These are phyloP conservation scores for Hipparchia sbordonii DNA, from an alignment of 2,888 invertebrate genomes.

Conservation along the genomic window DNA sequence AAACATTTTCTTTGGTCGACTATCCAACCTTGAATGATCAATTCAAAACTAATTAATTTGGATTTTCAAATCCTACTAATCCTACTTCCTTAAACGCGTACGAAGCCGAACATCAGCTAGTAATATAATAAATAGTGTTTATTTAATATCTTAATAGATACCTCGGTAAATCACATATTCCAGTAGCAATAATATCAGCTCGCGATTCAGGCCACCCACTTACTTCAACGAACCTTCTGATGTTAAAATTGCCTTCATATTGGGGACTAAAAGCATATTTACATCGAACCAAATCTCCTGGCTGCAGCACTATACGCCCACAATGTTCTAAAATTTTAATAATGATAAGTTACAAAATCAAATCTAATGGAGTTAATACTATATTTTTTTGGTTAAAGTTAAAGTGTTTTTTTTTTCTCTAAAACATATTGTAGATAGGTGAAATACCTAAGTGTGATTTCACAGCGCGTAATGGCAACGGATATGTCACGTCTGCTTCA, in stretches of 20 bases:
- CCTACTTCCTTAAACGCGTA: too few relatives aligned
- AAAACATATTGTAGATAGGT: conserved; percentile 3
- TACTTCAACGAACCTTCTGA: conserved; percentile 72
- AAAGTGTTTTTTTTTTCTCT: too few relatives aligned
- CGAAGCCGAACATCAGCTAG: too few relatives aligned
- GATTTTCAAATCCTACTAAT: not conserved
- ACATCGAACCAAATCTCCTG: conserved; percentile 71
- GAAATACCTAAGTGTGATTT: conserved; percentile 51
- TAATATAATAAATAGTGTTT: too few relatives aligned
- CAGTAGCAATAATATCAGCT: conserved; percentile 60
- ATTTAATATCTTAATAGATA: conserved; percentile 38
- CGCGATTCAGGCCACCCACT: conserved; percentile 75
- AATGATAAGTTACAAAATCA: too few relatives aligned
- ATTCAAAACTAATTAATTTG: not conserved
- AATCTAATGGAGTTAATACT: too few relatives aligned
- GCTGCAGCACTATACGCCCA: conserved; percentile 60
- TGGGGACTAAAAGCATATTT: conserved; percentile 74
- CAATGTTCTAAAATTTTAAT: conserved; percentile 47
- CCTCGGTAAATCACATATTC: conserved; percentile 75
- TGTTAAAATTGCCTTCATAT: conserved; percentile 65
- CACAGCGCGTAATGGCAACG: conserved; percentile 59
- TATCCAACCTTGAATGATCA: conserved; percentile 60
- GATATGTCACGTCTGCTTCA: conserved; percentile 49
- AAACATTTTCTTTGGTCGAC: conserved; percentile 77
- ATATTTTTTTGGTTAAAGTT: too few relatives aligned